Evolutionary conservation across 2,888 invertebrate species (phyloP), one percentile per base, ranked within the genome.

Genomic region (Oxyteleia sp.): DNA sequence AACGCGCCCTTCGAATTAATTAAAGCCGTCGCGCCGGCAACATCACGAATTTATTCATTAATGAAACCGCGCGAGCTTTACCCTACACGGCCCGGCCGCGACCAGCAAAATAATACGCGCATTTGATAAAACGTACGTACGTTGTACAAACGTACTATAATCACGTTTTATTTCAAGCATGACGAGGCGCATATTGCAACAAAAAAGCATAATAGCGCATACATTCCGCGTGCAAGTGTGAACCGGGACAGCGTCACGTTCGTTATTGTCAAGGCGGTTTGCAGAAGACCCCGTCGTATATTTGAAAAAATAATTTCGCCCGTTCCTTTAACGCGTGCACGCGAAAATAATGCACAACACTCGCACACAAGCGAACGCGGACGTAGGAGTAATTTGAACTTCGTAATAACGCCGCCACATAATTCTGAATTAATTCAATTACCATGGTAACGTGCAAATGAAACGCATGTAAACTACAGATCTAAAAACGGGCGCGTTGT

Each of bases 351-450:
- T 32, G 47, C 15, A 29, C 45, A 16, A 43, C 61, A 29, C 11
- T 18, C 20, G 23, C 38, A 5, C 23, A 20, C 53, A 26, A 5
- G n/a, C 51, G 20, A 0, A 35, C 5, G 41, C 20, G 29, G 13
- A 47, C 13, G 35, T 10, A 35, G 4, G 35, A 47, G 32, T 51
- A 71, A 71, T 71, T 43, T 10, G 32, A 59, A 66, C 20, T 57
- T 66, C 18, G 51, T 61, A 80, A 57, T 64, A 78, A 47, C 53
- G 15, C 26, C 38, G 20, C 35, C 38, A 47, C 41, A 68, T 80
- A 80, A 81, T 81, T 61, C 49, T 11, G 53, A 18, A 75, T 69
- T 69, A 68, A 81, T 74, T 75, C 68, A 68, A 74, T 68, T 71
- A 49, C 26, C 68, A 59, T 61, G 68, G 68, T 66, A 80, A 80